phyloP scores from a whole-genome alignment of 2,797 vertebrate genomes.

The Strix occidentalis region DNA sequence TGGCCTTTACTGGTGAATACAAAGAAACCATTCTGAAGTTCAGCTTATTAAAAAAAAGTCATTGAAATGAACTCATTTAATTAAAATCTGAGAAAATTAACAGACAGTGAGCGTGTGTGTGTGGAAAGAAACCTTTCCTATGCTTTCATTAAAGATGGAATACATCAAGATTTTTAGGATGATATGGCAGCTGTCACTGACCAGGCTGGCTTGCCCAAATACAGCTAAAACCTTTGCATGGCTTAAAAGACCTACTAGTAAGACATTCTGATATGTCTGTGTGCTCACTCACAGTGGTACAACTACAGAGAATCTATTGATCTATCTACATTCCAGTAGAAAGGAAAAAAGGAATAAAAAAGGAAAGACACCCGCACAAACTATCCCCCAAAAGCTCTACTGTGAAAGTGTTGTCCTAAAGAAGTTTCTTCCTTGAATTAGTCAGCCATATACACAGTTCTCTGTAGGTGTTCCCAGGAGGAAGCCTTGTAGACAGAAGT shows the following conservation, averaged over 20 bases:
- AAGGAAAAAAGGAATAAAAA: too few relatives aligned
- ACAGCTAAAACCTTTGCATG: background rate
- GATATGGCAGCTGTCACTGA: background rate
- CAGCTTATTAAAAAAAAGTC: slow-evolving; percentile 2
- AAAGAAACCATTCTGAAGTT: slow-evolving; percentile 31
- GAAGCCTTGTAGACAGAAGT: background rate
- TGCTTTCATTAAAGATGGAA: background rate
- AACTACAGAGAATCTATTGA: background rate
- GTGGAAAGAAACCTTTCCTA: background rate
- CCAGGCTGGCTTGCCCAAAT: background rate
- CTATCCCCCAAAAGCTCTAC: background rate
- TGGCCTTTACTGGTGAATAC: background rate
- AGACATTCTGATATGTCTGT: background rate
- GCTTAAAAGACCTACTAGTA: background rate
- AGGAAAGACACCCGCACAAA: too few relatives aligned
- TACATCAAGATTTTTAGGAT: too few relatives aligned
- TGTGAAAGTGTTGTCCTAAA: background rate
- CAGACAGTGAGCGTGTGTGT: background rate
- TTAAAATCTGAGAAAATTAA: background rate
- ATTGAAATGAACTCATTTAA: background rate
- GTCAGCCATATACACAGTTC: background rate
- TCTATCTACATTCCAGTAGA: background rate
- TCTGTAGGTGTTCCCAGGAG: background rate
- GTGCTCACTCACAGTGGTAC: background rate
- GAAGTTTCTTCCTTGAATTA: background rate